Percentiles rank a stretch among this genome's conserved stretches.
phyloP scores from a whole-genome alignment of 1,140 invertebrate species.

The Agrypnia vestita region DNA sequence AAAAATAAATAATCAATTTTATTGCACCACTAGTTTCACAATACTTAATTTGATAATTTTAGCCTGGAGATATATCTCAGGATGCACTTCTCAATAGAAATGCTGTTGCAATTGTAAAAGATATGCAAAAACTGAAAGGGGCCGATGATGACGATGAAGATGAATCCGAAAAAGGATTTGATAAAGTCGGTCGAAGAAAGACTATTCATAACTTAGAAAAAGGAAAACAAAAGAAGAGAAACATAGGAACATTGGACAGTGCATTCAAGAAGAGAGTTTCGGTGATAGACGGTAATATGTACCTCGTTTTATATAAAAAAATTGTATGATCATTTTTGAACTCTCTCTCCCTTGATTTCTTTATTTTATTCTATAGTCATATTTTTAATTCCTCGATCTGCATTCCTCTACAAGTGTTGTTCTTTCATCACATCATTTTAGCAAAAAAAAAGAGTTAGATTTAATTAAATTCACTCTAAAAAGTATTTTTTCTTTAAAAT shows the following conservation, averaged over 20 bases:
- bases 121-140: slow-evolving; percentile 90
- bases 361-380: no score
- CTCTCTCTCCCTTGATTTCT: no score
- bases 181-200: slow-evolving; percentile 85
- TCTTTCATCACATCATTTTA: no score
- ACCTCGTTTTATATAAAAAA: no score
- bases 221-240: slow-evolving; percentile 87
- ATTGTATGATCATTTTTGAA: no score
- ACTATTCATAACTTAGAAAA: slow-evolving; percentile 94
- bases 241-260: slow-evolving; percentile 94
- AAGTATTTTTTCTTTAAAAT: no score
- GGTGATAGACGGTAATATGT: slow-evolving; percentile 85
- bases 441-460: no score
- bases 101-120: slow-evolving; percentile 93
- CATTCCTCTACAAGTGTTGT: no score
- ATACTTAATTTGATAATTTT: slow-evolving; percentile 58
- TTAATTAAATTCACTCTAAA: no score
- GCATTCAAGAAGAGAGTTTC: slow-evolving; percentile 95
- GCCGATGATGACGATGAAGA: slow-evolving; percentile 93
- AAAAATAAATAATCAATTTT: no score
- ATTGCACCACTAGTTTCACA: no score
- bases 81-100: slow-evolving; percentile 92
- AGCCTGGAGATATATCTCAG: slow-evolving; percentile 89
- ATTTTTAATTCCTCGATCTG: no score
- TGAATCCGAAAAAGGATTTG: slow-evolving; percentile 86